phyloP scores from a whole-genome alignment of 2,113 vertebrate species.

The Pteronura brasiliensis region DNA sequence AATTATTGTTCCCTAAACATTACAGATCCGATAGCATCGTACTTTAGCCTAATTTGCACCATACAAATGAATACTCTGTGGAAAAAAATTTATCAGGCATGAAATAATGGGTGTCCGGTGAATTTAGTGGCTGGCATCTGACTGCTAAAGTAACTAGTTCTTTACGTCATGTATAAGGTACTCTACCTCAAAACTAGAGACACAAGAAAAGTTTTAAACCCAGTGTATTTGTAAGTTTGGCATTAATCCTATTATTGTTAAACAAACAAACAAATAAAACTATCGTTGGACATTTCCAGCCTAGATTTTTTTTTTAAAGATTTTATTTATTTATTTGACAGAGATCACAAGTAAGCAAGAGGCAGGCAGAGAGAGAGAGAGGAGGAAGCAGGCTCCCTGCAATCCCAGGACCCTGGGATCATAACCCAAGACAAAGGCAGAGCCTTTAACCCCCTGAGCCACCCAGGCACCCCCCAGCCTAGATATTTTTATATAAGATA shows the following conservation, averaged over 20 bases:
- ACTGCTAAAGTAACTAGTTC: conserved; percentile 50
- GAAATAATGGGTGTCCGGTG: conserved; percentile 41
- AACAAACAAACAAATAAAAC: background rate
- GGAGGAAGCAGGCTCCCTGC: no score
- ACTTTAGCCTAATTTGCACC: conserved; percentile 60
- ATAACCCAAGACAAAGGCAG: no score
- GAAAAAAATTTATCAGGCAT: conserved; percentile 39
- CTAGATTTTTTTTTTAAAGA: background rate
- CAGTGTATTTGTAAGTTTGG: conserved; percentile 14
- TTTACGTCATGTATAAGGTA: conserved; percentile 51
- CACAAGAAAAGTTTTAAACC: conserved; percentile 51
- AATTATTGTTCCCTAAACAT: conserved; percentile 66
- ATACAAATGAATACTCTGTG: conserved; percentile 44
- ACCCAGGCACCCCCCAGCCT: background rate
- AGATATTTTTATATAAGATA: background rate
- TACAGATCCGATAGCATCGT: conserved; percentile 39
- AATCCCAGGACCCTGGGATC: no score
- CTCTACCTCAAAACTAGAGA: conserved; percentile 23
- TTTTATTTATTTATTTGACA: no score
- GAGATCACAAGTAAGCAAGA: no score
- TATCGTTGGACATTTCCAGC: conserved; percentile 13
- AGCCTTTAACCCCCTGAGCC: no score
- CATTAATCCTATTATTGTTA: background rate
- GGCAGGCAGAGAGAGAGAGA: no score
- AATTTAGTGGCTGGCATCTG: conserved; percentile 26